Base-by-base conservation (phyloP, 2,888 invertebrate species). In the Leptarthrus brevirostris region DNA sequence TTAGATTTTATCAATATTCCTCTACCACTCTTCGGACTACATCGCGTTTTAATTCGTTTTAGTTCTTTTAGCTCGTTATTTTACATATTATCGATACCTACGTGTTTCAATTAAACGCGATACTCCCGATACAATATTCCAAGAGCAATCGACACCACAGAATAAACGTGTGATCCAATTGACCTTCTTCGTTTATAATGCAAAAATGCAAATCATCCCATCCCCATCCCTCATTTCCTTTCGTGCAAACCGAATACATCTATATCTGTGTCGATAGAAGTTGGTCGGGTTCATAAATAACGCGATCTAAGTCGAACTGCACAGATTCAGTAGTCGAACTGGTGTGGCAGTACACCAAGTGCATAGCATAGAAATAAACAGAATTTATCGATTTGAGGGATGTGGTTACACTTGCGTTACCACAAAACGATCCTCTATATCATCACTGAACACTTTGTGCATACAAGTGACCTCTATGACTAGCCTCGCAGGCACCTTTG, bases 301-400 rank as follows among this genome's bases (percentile, higher is more conserved):
- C 30, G 6, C n/a, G 52, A 52, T 69, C 52, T 52, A 69, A 52
- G 26, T 14, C 47, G 44, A 26, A 18, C 64, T 47, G 14, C 16
- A 16, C 18, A 66, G 64, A 66, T 26, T 47, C n/a, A n/a, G n/a
- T 52, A 26, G 30, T 10, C 30, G 52, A 69, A 52, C 69, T 69
- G 22, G 49, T 69, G 26, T 69, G 30, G 34, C 20, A 30, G 49
- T 12, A 69, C 52, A 34, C 44, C 49, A 69, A 34, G 52, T 20
- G 34, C 47, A 69, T 30, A 52, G 52, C n/a, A n/a, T n/a, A 34
- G 47, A 49, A 69, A 52, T 30, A 20, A 69, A 34, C 40, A 54
- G 40, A 71, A 71, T 71, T 71, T 71, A 54, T 71, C 54, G 71
- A 71, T 69, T 69, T 69, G 34, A 34, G 54, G 40, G 53, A 71